Evolutionary conservation across 1,140 invertebrate species (phyloP).

Genomic region (Neoseiulus cucumeris): DNA sequence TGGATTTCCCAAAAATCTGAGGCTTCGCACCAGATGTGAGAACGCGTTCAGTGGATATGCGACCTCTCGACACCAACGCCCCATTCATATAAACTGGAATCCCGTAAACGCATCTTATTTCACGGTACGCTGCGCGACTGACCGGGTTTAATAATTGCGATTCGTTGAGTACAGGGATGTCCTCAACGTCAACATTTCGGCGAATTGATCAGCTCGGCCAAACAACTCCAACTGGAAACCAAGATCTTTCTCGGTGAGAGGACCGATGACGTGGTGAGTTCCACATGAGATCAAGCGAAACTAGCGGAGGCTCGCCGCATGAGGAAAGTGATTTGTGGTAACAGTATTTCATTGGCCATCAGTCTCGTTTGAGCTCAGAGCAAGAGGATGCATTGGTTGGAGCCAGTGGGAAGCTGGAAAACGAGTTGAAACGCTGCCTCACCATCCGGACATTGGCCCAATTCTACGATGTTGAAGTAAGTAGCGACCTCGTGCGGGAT

Average conservation of each 20-base stretch:
- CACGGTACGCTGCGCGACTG: background rate
- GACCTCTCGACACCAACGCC: too few relatives aligned
- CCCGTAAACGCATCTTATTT: too few relatives aligned
- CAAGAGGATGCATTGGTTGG: background rate
- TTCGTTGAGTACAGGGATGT: conserved; percentile 28
- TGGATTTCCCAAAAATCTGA: too few relatives aligned
- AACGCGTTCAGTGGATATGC: conserved; percentile 47
- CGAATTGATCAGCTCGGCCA: conserved; percentile 40
- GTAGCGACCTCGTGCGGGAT: background rate
- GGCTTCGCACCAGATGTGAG: conserved; percentile 48
- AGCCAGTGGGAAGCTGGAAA: background rate
- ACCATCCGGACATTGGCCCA: background rate
- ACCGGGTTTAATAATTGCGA: background rate
- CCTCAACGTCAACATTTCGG: conserved; percentile 36
- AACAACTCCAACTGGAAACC: conserved; percentile 49
- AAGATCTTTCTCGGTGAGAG: conserved; percentile 46
- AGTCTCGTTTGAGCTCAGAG: background rate
- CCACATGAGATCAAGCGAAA: conserved; percentile 12
- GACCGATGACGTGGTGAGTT: conserved; percentile 38
- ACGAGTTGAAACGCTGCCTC: background rate
- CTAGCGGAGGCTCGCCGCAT: conserved; percentile 7
- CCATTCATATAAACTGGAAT: too few relatives aligned
- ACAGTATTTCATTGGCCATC: conserved; percentile 13
- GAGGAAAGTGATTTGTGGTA: too few relatives aligned
- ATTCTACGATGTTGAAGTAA: conserved; percentile 3